phyloP scores from a whole-genome alignment of 2,888 invertebrate species.

The Mythimna ferrago region DNA sequence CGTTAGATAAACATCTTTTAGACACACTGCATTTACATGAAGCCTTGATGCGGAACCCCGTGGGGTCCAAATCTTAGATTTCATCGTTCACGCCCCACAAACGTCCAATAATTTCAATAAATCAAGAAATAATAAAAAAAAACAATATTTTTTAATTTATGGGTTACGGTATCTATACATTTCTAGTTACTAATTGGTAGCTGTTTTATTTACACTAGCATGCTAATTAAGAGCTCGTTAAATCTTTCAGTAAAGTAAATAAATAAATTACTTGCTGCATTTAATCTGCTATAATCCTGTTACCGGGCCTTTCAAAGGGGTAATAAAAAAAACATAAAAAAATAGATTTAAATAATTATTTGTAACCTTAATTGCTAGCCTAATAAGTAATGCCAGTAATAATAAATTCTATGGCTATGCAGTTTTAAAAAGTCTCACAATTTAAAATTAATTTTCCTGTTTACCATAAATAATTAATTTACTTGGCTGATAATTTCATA shows the following conservation, averaged over 20 bases:
- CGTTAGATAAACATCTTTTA: slow-evolving; percentile 32
- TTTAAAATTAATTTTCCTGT: neutral
- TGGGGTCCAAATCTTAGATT: slow-evolving; percentile 40
- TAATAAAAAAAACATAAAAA: neutral
- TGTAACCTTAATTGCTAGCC: neutral
- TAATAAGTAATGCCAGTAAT: neutral
- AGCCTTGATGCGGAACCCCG: slow-evolving; percentile 22
- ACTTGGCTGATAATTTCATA: neutral
- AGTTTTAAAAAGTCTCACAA: neutral
- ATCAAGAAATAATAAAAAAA: slow-evolving; percentile 14
- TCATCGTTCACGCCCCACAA: slow-evolving; percentile 43
- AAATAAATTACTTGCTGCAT: neutral
- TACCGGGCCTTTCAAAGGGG: neutral
- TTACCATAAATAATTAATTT: neutral
- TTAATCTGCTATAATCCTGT: neutral
- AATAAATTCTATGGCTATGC: neutral
- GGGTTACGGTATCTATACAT: slow-evolving; percentile 12
- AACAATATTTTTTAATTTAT: neutral
- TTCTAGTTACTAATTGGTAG: slow-evolving; percentile 30
- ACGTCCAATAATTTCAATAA: slow-evolving; percentile 29
- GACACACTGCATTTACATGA: slow-evolving; percentile 15
- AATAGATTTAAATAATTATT: neutral
- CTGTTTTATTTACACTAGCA: slow-evolving; percentile 21
- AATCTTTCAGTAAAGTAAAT: slow-evolving; percentile 21
- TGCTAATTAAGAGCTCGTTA: slow-evolving; percentile 24